Evolutionary conservation across 2,797 vertebrate genomes (phyloP).

Genomic region (Micrastur ruficollis): DNA sequence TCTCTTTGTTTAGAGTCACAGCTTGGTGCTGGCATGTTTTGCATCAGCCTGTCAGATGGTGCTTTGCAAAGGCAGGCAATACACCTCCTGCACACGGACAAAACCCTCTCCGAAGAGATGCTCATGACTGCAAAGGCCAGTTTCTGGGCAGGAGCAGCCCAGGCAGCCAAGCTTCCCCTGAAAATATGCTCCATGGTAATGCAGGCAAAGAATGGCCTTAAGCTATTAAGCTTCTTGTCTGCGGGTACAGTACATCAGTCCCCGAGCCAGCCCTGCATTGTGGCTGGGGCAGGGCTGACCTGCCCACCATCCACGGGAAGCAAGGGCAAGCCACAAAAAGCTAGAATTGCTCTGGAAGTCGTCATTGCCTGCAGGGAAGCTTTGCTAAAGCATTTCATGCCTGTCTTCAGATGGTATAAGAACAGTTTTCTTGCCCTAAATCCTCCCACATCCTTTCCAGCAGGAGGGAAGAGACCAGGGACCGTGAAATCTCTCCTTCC

Average conservation of each 20-base stretch:
- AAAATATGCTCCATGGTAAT: neutral
- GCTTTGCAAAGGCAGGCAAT: constrained; percentile 21
- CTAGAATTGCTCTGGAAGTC: constrained; percentile 1
- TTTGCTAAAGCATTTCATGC: constrained; percentile 44
- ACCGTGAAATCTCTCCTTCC: neutral
- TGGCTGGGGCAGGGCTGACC: neutral
- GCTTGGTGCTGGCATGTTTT: constrained; percentile 62
- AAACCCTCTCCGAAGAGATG: neutral
- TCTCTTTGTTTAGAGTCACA: constrained; percentile 56
- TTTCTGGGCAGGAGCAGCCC: neutral
- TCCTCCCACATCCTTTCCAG: neutral
- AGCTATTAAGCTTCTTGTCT: neutral
- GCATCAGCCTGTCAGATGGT: constrained; percentile 20
- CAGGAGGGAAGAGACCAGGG: neutral
- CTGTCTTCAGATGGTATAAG: neutral
- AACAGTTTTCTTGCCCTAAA: constrained; percentile 27
- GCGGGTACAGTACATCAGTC: neutral
- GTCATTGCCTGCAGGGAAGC: neutral
- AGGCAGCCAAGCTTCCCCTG: neutral
- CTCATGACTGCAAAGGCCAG: neutral
- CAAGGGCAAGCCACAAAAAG: neutral
- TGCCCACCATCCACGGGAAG: neutral
- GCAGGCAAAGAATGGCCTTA: neutral
- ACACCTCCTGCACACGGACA: neutral
- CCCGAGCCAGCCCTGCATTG: neutral